Percentiles rank a stretch among this genome's conserved stretches.
Conservation (phyloP, 2,113 vertebrate genomes). For the Grammomys surdaster region DNA sequence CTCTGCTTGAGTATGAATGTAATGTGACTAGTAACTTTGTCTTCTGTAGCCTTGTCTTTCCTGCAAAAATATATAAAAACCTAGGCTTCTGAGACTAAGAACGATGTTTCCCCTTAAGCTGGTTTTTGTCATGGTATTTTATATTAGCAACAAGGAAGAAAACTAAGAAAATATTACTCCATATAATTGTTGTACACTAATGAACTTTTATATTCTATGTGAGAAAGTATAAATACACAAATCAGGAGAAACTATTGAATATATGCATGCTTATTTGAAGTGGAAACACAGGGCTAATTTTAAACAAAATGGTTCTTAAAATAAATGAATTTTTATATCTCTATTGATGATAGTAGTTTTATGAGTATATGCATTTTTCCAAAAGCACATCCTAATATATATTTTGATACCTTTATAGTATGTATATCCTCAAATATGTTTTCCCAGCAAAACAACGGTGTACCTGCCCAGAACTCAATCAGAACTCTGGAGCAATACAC, state of each 20-base stretch:
- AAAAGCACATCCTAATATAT: not conserved
- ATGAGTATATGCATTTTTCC: not conserved
- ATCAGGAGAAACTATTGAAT: not conserved
- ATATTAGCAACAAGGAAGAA: not conserved
- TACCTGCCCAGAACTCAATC: not conserved
- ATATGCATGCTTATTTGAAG: not conserved
- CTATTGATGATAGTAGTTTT: not conserved
- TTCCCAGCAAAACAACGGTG: not conserved
- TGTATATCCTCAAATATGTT: not conserved
- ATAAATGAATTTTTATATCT: not conserved
- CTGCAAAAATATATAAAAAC: not conserved
- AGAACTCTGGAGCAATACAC: not conserved
- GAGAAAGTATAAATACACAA: not conserved
- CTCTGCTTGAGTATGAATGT: not conserved
- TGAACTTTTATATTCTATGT: not conserved
- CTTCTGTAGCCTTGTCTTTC: not conserved
- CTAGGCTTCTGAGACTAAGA: not conserved
- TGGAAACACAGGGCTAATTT: not conserved
- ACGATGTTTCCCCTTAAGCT: not conserved
- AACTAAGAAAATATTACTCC: not conserved
- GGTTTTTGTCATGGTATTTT: not conserved
- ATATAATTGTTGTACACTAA: not conserved
- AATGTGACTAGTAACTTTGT: not conserved
- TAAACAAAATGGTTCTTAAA: not conserved
- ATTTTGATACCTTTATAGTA: not conserved